phyloP scores from a whole-genome alignment of 2,113 vertebrate genomes.

The Sylvilagus bachmani region DNA sequence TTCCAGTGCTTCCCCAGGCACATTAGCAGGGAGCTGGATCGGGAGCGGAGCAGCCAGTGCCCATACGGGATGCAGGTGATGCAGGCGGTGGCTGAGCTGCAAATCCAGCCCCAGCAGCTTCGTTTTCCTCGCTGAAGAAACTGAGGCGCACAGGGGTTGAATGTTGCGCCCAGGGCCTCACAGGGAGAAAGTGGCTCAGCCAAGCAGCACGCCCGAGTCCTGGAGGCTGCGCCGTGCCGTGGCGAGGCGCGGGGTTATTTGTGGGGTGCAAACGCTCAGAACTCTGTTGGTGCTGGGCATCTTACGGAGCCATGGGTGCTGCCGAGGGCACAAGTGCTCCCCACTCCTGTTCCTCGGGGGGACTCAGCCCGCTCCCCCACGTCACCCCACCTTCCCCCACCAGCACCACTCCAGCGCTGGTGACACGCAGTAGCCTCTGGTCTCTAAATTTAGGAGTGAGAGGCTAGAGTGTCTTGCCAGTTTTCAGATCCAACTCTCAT shows the following conservation, averaged over 20 bases:
- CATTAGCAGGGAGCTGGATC: too few species aligned
- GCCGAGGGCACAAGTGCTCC: not conserved
- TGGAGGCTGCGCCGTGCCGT: not conserved
- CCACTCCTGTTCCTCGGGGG: slow-evolving; percentile 21
- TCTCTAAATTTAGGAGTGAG: slow-evolving; percentile 77
- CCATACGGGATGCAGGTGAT: too few species aligned
- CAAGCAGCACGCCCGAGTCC: not conserved
- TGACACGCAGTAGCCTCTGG: slow-evolving; percentile 44
- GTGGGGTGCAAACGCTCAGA: not conserved
- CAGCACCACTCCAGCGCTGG: slow-evolving; percentile 3
- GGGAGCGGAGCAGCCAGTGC: too few species aligned
- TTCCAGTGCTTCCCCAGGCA: too few species aligned
- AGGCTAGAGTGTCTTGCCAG: slow-evolving; percentile 51
- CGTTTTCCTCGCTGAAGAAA: not conserved
- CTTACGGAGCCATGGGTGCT: not conserved
- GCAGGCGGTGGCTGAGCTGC: too few species aligned
- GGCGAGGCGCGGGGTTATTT: not conserved
- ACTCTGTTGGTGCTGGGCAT: not conserved
- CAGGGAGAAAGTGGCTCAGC: not conserved
- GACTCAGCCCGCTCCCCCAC: slow-evolving; percentile 6
- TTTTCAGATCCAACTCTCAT: slow-evolving; percentile 68
- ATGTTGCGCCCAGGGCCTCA: not conserved
- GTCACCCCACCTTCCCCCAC: slow-evolving; percentile 28
- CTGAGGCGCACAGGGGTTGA: not conserved
- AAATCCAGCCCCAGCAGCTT: too few species aligned